Conservation (phyloP, 2,888 invertebrate species). For the Rambutsinella grinnellia region DNA sequence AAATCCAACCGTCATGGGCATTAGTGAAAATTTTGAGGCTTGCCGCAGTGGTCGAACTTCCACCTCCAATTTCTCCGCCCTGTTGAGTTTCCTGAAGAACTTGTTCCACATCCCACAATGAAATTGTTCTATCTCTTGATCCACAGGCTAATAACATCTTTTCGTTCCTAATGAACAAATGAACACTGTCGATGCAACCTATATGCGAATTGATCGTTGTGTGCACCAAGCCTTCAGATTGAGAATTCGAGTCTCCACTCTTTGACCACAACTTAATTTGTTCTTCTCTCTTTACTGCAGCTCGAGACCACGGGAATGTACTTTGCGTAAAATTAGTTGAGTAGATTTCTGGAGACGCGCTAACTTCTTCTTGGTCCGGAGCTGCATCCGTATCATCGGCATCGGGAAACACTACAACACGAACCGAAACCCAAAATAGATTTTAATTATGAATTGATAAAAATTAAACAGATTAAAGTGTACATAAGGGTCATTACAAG, state of each 20-base stretch:
- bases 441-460: not conserved
- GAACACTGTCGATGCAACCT: constrained; percentile 63
- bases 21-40: constrained; percentile 66
- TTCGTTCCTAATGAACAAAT: constrained; percentile 40
- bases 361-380: not conserved
- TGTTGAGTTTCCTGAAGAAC: not conserved
- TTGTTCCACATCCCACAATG: constrained; percentile 61
- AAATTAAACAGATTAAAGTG: not conserved
- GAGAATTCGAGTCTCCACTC: not conserved
- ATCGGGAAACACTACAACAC: not conserved
- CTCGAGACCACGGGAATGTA: constrained; percentile 67
- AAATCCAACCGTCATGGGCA: constrained; percentile 77
- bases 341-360: not conserved
- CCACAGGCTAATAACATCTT: constrained; percentile 59
- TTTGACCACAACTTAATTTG: constrained; percentile 73
- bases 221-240: constrained; percentile 6
- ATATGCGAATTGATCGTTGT: constrained; percentile 39
- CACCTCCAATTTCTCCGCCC: not conserved
- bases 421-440: not conserved
- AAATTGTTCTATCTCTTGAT: constrained; percentile 58
- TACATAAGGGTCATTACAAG: constrained; percentile 31
- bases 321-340: constrained; percentile 1
- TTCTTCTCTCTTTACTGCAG: constrained; percentile 76
- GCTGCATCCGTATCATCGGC: not conserved
- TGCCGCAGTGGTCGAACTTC: not conserved